Conservation (phyloP, 1,140 invertebrate genomes). For the Bicyclus anynana region DNA sequence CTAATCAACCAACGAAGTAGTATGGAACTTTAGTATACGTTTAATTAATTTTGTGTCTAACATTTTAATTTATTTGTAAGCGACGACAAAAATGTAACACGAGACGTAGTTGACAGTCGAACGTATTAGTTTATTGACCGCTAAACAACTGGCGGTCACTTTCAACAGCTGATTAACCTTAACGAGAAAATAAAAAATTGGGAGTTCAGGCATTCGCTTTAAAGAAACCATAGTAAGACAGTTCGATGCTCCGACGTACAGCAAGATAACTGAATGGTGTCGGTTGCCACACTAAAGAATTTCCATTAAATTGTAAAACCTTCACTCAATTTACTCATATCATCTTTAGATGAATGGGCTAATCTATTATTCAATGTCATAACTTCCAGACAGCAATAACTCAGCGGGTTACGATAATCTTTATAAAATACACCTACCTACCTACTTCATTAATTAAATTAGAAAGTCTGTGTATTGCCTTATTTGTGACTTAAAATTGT, state of each 20-base stretch:
- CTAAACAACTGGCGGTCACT: neutral
- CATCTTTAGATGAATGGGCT: conserved; percentile 24
- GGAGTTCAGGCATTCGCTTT: conserved; percentile 19
- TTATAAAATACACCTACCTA: conserved; percentile 13
- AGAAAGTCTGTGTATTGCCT: conserved; percentile 17
- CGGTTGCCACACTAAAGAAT: conserved; percentile 26
- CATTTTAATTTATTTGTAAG: no score
- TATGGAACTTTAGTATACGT: no score
- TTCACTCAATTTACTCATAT: conserved; percentile 30
- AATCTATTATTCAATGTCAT: conserved; percentile 37
- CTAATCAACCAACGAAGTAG: no score
- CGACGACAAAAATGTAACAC: neutral
- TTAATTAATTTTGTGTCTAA: no score
- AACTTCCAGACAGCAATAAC: conserved; percentile 27
- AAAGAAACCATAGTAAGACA: conserved; percentile 32
- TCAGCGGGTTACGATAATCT: conserved; percentile 26
- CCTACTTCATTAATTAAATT: conserved; percentile 22
- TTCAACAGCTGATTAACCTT: conserved; percentile 4
- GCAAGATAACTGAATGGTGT: conserved; percentile 27
- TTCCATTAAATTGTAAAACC: conserved; percentile 34
- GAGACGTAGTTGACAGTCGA: no score
- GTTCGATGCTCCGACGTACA: conserved; percentile 34
- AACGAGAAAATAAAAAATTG: conserved; percentile 7
- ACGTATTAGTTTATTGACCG: neutral
- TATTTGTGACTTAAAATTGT: conserved; percentile 16